Base-by-base conservation (phyloP, 2,113 vertebrate species). In the Pimephales promelas region DNA sequence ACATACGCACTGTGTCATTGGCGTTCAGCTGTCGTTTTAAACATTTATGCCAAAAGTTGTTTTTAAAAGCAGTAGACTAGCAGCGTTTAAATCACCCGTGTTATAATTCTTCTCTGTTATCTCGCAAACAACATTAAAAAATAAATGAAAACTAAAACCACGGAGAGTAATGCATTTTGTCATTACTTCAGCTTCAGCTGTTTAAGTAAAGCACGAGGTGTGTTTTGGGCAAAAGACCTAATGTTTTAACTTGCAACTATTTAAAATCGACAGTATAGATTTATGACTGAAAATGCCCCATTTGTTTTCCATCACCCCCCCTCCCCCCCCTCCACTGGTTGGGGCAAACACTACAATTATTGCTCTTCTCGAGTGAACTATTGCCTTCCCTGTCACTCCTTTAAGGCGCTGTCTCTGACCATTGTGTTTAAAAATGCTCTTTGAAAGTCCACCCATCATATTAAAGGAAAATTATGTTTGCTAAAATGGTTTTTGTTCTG, bases 221-320 rank as follows among this genome's bases (percentile, higher is more conserved):
- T 80, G 16, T 80, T 4, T n/a, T 80, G 40, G n/a, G 22, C 14
- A 10, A 28, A 43, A 62, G 13, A 45, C 31, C 47, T 74, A 10
- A 26, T 31, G 45, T 80, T 66, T 47, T 31, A 81, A 81, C 31
- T 22, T 36, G 45, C 45, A 24, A 52, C 10, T 20, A 68, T 40
- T 81, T 18, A 64, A 68, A 64, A 80, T n/a, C 40, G 26, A 68
- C 31, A 56, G 49, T 10, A 24, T 81, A 54, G 79, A 81, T 54
- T 24, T 18, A 34, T 70, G 61, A 52, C 78, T 22, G 43, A 81
- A 71, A 81, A 56, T 81, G 26, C 64, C 3, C 79, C 64, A 40
- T 70, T 56, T 26, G 47, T 81, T 81, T 56, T 61, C 36, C 56
- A 61, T 26, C 75, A 18, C 56, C 10, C 73, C 49, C 73, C 49